Evolutionary conservation across 2,113 vertebrate genomes (phyloP).

Genomic region (Callithrix jacchus): DNA sequence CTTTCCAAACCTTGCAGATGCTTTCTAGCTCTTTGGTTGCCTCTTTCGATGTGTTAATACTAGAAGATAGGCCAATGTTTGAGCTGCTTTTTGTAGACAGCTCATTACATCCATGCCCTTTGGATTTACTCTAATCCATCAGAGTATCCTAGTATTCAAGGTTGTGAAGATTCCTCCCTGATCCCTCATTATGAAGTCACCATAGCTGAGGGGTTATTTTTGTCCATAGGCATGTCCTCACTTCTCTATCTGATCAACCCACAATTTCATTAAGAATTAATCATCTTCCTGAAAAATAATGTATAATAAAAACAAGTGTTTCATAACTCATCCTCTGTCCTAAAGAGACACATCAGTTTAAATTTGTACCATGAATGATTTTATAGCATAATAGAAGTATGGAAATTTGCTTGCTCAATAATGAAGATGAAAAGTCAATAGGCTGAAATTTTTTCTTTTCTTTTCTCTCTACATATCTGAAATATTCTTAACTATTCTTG

Average conservation of each 20-base stretch:
- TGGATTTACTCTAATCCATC: neutral
- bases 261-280: neutral
- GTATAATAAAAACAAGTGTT: neutral
- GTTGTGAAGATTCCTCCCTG: neutral
- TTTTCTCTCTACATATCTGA: neutral
- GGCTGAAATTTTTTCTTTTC: neutral
- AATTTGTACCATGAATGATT: neutral
- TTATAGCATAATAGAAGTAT: neutral
- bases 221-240: neutral
- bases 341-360: neutral
- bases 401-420: neutral
- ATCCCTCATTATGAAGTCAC: neutral
- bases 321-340: neutral
- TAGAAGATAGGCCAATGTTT: neutral
- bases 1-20: neutral
- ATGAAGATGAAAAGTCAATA: neutral
- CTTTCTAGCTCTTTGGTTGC: neutral
- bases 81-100: neutral
- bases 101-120: neutral
- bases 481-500: neutral
- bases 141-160: neutral
- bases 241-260: neutral
- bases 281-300: neutral
- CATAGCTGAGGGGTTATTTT: neutral
- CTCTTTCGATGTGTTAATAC: neutral